Percentiles rank a stretch among this genome's conserved stretches.
phyloP scores from a whole-genome alignment of 1,140 invertebrate species.

The Pogonognathellus flavescens region DNA sequence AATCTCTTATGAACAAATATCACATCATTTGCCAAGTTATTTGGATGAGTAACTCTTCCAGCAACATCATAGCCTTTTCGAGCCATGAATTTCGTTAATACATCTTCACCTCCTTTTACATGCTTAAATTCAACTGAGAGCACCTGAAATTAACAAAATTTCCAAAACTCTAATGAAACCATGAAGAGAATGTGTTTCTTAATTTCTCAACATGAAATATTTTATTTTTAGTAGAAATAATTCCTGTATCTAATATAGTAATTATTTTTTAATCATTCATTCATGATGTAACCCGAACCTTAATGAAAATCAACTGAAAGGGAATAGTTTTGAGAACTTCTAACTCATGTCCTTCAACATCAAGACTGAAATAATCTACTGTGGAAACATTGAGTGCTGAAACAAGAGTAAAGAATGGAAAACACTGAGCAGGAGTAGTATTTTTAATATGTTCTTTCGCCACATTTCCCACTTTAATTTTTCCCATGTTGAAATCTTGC shows the following conservation, averaged over 20 bases:
- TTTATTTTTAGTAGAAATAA: background rate
- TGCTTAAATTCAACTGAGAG: conserved; percentile 67
- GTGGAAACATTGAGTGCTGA: conserved; percentile 40
- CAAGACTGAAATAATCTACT: conserved; percentile 65
- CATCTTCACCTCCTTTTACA: conserved; percentile 67
- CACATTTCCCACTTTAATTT: background rate
- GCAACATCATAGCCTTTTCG: conserved; percentile 69
- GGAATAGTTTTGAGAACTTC: conserved; percentile 64
- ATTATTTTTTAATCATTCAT: no score
- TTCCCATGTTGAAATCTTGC: conserved; percentile 34
- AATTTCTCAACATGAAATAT: background rate
- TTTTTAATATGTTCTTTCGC: background rate
- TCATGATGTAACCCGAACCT: background rate
- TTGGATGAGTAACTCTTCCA: background rate
- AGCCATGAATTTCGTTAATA: conserved; percentile 69
- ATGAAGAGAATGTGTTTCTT: no score
- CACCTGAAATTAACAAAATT: background rate
- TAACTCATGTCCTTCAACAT: conserved; percentile 66
- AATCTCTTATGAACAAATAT: conserved; percentile 3
- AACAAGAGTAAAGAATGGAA: conserved; percentile 60
- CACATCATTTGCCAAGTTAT: background rate
- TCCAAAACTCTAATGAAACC: no score
- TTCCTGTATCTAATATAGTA: no score
- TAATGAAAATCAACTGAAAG: conserved; percentile 63
- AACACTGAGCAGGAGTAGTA: conserved; percentile 51